Evolutionary conservation across 2,113 vertebrate genomes (phyloP), one percentile per base, ranked within the genome.

Genomic region (Acrocephalus kingi): DNA sequence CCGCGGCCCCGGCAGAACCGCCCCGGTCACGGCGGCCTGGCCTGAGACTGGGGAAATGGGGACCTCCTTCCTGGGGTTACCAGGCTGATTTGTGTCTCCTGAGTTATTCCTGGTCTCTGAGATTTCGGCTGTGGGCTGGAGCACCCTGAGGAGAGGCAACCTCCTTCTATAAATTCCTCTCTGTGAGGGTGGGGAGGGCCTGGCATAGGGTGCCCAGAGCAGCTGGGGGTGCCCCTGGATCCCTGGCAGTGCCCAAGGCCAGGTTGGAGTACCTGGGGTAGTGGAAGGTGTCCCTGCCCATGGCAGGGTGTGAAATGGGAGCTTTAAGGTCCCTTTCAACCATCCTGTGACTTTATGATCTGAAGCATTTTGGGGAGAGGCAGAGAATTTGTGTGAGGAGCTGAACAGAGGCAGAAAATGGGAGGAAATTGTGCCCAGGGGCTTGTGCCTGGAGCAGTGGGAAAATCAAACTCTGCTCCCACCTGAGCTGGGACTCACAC

Each of bases 241-340:
- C 31, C 22, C 68, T 51, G 68, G 37, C 0, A 52, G 33, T 14
- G 45, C 1, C 37, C 77, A 3, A 59, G 23, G 33, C 15, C 61
- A 10, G 37, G 45, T 0, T 80, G 54, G 61, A 37, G 33, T 31
- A 11, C 0, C 7, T 45, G 68, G 68, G 27, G 2, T 0, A 1
- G 45, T 1, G 33, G 52, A 0, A 74, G 1, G 12, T 20, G 33
- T 33, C 33, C 52, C 59, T 73, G 45, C 8, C 13, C n/a, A 2
- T 6, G 58, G 58, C 30, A 49, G 30, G 17, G 55, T 18, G 51
- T 30, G 66, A 18, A 21, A 35, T 11, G 5, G 28, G 77, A 52
- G 39, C 4, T 59, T 75, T 39, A 2, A 25, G 33, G 10, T 46
- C 61, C 19, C 28, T 66, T 3, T 54, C 52, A 30, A 21, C 13